Evolutionary conservation across 2,797 vertebrate genomes (phyloP).

Genomic region (Pangasius sanitwongsei): DNA sequence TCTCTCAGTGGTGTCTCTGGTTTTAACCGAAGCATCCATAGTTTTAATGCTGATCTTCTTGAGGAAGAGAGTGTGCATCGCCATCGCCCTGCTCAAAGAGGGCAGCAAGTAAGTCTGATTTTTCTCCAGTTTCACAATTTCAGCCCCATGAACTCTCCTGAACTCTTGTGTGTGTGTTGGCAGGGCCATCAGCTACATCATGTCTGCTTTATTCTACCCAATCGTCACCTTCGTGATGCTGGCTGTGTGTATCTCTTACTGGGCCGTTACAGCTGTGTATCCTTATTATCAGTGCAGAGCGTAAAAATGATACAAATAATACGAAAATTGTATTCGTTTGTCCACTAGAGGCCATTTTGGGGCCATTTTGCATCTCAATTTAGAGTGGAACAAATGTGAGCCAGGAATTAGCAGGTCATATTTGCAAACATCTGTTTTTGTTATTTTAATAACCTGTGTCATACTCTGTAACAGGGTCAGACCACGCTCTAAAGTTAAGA

Average conservation of each 20-base stretch:
- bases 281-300: slow-evolving; percentile 66
- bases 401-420: not conserved
- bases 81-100: slow-evolving; percentile 86
- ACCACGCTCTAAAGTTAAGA: not conserved
- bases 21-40: slow-evolving; percentile 76
- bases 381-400: not conserved
- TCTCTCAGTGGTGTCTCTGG: slow-evolving; percentile 81
- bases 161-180: slow-evolving; percentile 37
- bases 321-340: not conserved
- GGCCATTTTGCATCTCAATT: not conserved
- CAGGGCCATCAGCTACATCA: slow-evolving; percentile 87
- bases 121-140: not conserved
- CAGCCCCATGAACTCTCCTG: not conserved
- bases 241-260: slow-evolving; percentile 85
- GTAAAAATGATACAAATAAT: not conserved
- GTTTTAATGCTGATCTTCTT: slow-evolving; percentile 84
- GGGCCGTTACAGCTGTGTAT: slow-evolving; percentile 89
- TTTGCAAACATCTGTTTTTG: not conserved
- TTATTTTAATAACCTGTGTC: not conserved
- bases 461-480: not conserved
- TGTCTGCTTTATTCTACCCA: slow-evolving; percentile 85
- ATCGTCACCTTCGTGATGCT: slow-evolving; percentile 84
- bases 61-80: slow-evolving; percentile 80
- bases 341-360: not conserved
- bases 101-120: slow-evolving; percentile 83